A percentile compares a stretch with the other conserved stretches of the same genome.
Evolutionary conservation across 2,888 invertebrate genomes (phyloP).

Genomic region (Callinectes sapidus): DNA sequence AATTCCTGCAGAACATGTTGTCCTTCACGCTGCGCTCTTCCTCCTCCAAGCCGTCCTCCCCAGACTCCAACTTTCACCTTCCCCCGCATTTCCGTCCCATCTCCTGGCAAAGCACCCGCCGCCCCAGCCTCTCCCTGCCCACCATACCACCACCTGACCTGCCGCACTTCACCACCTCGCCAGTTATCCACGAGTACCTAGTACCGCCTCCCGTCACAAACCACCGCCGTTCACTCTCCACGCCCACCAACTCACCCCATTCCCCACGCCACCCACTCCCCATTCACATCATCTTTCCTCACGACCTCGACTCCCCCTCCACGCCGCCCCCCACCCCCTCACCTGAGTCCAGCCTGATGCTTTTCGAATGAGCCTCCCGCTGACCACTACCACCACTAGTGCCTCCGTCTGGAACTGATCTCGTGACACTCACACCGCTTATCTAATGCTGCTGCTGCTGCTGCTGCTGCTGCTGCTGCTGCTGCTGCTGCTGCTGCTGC

Average conservation of each 20-base stretch:
- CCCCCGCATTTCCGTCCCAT: background rate
- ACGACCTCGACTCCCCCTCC: background rate
- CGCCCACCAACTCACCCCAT: background rate
- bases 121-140: conserved; percentile 30
- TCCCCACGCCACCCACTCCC: background rate
- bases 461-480: no score
- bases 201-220: background rate
- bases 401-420: background rate
- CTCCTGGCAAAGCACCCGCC: background rate
- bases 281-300: background rate
- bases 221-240: background rate
- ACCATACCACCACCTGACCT: background rate
- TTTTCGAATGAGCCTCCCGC: background rate
- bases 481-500: no score
- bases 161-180: background rate
- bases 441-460: background rate
- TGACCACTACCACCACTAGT: background rate
- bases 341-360: background rate
- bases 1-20: conserved; percentile 58
- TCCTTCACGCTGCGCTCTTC: background rate
- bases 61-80: background rate
- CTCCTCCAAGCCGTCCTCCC: background rate
- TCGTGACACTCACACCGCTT: background rate
- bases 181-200: background rate
- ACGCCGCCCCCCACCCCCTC: conserved; percentile 32